phyloP scores from a whole-genome alignment of 2,797 vertebrate genomes.

The Myripristis murdjan region DNA sequence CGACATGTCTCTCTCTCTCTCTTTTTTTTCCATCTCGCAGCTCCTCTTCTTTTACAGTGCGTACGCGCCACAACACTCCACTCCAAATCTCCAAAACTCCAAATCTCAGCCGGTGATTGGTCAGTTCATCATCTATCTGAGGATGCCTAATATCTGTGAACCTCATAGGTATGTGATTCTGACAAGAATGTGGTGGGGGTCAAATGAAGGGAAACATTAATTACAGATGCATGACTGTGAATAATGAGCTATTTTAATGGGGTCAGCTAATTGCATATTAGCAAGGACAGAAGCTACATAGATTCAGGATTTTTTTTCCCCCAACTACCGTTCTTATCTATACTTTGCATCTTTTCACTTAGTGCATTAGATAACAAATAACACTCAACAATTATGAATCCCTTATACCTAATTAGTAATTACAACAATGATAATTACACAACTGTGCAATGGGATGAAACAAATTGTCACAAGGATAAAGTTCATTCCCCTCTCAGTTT shows the following conservation, averaged over 20 bases:
- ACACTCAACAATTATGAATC: constrained; percentile 66
- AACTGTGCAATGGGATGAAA: constrained; percentile 75
- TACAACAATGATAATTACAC: constrained; percentile 74
- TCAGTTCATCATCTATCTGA: too few species aligned
- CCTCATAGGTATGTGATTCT: constrained; percentile 49
- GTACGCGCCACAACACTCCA: constrained; percentile 46
- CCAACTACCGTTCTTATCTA: constrained; percentile 16
- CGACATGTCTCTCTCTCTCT: constrained; percentile 27
- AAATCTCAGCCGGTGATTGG: too few species aligned
- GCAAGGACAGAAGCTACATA: constrained; percentile 33
- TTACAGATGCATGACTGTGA: constrained; percentile 64
- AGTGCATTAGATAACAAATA: constrained; percentile 57
- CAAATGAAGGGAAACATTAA: constrained; percentile 48
- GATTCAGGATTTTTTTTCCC: too few species aligned
- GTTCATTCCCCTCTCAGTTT: constrained; percentile 65
- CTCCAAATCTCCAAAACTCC: constrained; percentile 56
- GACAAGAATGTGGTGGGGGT: constrained; percentile 43
- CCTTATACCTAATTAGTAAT: constrained; percentile 77
- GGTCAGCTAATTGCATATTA: constrained; percentile 54
- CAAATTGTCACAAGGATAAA: constrained; percentile 75
- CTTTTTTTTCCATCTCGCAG: constrained; percentile 43
- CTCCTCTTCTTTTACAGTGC: constrained; percentile 48
- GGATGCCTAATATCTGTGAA: constrained; percentile 54
- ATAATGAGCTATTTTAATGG: constrained; percentile 61
- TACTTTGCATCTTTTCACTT: constrained; percentile 28